Percentiles rank a stretch among this genome's conserved stretches.
These are phyloP conservation scores for Azemiops feae DNA, from an alignment of 2,113 vertebrate species.

Conservation along the genomic window DNA sequence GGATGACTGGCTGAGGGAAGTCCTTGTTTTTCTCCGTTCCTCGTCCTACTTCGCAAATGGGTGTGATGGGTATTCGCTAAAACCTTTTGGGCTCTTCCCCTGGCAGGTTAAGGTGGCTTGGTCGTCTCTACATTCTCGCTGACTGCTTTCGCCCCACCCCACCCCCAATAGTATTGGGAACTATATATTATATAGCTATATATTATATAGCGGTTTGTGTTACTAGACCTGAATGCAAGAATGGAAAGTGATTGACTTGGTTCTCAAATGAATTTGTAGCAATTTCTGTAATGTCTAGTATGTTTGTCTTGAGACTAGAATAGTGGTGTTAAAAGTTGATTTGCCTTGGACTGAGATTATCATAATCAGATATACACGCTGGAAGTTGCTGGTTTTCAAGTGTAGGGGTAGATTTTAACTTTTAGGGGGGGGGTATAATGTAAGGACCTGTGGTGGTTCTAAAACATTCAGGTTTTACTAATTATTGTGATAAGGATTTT, in stretches of 20 bases:
- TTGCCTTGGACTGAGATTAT: neutral
- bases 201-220: neutral
- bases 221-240: neutral
- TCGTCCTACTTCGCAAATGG: neutral
- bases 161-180: neutral
- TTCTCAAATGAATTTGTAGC: neutral
- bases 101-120: neutral
- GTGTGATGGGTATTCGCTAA: neutral
- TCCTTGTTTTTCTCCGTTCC: neutral
- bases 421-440: neutral
- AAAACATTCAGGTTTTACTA: neutral
- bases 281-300: neutral
- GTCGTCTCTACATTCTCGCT: neutral
- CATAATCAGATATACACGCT: neutral
- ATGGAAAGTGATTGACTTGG: neutral
- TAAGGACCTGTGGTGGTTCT: neutral
- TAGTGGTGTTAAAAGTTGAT: neutral
- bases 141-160: too few relatives aligned
- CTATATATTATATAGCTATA: too few relatives aligned
- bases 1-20: neutral
- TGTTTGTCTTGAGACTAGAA: neutral
- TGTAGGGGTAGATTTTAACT: neutral
- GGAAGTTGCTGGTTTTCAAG: neutral
- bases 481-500: neutral
- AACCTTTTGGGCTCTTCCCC: neutral